Evolutionary conservation across 2,113 vertebrate genomes (phyloP).

Genomic region (Rousettus leschenaultii): DNA sequence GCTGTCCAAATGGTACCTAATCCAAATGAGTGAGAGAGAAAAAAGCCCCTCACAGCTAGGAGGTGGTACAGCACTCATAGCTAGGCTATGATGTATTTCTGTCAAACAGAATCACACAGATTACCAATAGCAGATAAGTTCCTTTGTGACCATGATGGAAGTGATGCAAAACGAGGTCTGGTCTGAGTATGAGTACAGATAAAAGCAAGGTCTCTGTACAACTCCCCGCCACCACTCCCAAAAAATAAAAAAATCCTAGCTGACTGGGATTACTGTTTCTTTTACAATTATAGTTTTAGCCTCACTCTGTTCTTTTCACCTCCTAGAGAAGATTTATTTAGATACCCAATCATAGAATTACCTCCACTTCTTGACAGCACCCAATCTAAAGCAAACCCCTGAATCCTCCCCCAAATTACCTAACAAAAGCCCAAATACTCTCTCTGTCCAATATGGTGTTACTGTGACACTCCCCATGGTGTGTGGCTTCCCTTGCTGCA

Average conservation of each 20-base stretch:
- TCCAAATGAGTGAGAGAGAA: not conserved
- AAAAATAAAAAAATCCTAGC: not conserved
- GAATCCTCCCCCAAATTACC: not conserved
- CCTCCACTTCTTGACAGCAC: not conserved
- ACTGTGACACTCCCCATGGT: not conserved
- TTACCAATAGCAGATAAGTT: not conserved
- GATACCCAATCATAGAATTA: not conserved
- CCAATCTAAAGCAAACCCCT: not conserved
- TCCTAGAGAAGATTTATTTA: conserved; percentile 3
- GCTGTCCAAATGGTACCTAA: not conserved
- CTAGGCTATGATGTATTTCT: not conserved
- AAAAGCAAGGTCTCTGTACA: not conserved
- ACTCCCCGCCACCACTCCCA: not conserved
- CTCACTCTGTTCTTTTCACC: not conserved
- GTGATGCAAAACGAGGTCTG: not conserved
- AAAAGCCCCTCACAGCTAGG: not conserved
- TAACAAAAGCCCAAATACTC: not conserved
- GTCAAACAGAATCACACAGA: not conserved
- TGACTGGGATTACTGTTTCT: not conserved
- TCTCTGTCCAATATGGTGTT: not conserved
- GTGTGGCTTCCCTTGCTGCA: not conserved
- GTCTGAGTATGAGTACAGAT: not conserved
- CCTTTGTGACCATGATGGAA: not conserved
- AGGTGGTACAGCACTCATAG: not conserved
- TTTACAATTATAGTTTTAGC: not conserved